phyloP scores from a whole-genome alignment of 2,888 invertebrate species.

The Parelbella ahira region DNA sequence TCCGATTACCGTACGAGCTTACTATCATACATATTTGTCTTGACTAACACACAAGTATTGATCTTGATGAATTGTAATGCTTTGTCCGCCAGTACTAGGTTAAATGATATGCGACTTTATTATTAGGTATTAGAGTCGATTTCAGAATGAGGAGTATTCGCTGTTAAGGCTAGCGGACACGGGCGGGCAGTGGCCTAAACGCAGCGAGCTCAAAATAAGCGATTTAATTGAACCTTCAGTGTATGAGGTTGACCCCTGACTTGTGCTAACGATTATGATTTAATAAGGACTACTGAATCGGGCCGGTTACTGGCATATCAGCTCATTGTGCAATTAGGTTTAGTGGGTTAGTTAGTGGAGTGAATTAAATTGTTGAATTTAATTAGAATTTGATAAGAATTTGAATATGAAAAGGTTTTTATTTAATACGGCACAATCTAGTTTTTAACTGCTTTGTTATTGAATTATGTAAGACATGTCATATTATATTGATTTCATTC shows the following conservation, averaged over 20 bases:
- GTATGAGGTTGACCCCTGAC: slow-evolving; percentile 21
- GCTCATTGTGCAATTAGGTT: slow-evolving; percentile 19
- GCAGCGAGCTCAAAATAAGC: slow-evolving; percentile 19
- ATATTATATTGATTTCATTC: too few relatives aligned
- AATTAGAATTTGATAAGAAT: not conserved
- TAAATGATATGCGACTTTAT: too few relatives aligned
- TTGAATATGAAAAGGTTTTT: too few relatives aligned
- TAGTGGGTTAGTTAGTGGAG: slow-evolving; percentile 13
- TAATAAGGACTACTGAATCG: slow-evolving; percentile 25
- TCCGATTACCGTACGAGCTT: slow-evolving; percentile 17
- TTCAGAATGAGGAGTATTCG: too few relatives aligned
- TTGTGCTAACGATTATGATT: slow-evolving; percentile 23
- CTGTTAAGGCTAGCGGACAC: not conserved
- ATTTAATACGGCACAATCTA: too few relatives aligned
- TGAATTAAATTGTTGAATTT: slow-evolving; percentile 2
- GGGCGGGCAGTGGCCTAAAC: slow-evolving; percentile 2
- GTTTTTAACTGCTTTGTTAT: too few relatives aligned
- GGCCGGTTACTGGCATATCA: slow-evolving; percentile 11
- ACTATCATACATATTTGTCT: slow-evolving; percentile 17
- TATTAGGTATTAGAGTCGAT: not conserved
- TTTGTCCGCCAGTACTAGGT: too few relatives aligned
- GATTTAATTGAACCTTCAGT: slow-evolving; percentile 23
- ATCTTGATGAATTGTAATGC: slow-evolving; percentile 21
- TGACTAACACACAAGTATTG: slow-evolving; percentile 21
- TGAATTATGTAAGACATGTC: too few relatives aligned